These are phyloP conservation scores for Tetragonula clypearis DNA, from an alignment of 1,140 invertebrate species.

Conservation along the genomic window DNA sequence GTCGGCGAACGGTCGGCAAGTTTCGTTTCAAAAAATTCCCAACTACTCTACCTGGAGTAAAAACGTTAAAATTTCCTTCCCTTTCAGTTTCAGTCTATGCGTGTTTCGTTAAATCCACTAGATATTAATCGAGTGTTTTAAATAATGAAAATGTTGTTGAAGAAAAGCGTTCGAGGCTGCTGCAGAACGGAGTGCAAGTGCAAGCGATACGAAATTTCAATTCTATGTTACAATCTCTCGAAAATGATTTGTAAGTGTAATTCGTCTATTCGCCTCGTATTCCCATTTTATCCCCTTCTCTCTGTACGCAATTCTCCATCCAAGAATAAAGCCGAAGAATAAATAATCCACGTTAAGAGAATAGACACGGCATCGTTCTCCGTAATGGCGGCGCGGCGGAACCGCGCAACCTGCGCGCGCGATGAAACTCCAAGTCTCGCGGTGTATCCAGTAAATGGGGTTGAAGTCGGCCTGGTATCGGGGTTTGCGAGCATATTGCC, in stretches of 20 bases:
- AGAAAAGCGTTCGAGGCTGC: too few species aligned
- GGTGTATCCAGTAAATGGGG: neutral
- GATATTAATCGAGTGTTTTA: too few species aligned
- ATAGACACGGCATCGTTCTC: neutral
- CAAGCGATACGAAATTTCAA: too few species aligned
- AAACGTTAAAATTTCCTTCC: neutral
- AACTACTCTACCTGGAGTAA: too few species aligned
- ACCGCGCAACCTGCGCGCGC: neutral
- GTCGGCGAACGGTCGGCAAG: neutral
- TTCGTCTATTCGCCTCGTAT: too few species aligned
- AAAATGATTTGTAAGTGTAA: too few species aligned
- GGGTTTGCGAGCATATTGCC: constrained; percentile 64
- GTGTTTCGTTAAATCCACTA: too few species aligned
- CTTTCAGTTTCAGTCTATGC: neutral
- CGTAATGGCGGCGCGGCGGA: neutral
- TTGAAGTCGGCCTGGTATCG: constrained; percentile 7
- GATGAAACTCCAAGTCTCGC: neutral
- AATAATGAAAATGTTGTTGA: too few species aligned
- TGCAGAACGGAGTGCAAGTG: too few species aligned
- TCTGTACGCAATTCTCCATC: neutral
- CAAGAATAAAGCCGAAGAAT: too few species aligned
- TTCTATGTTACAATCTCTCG: too few species aligned
- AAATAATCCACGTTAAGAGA: neutral
- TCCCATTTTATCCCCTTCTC: too few species aligned
- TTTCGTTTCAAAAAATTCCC: neutral